These are phyloP conservation scores for Drosophila heteroneura DNA, from an alignment of 2,888 invertebrate species.

Conservation along the genomic window DNA sequence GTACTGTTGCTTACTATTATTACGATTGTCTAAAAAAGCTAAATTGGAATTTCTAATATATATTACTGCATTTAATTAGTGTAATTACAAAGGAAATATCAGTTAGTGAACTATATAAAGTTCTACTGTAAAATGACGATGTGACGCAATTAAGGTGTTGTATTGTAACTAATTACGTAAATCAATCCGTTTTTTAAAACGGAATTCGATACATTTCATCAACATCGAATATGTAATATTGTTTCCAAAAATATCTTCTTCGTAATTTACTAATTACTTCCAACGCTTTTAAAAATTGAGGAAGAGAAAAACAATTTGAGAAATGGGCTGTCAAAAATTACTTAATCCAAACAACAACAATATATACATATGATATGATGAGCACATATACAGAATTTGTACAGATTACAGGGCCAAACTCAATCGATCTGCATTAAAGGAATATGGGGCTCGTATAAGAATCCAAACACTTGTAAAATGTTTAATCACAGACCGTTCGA, in stretches of 20 bases:
- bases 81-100: neutral
- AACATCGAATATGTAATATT: neutral
- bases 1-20: neutral
- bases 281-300: neutral
- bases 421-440: neutral
- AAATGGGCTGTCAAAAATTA: neutral
- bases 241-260: neutral
- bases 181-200: neutral
- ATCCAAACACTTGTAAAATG: neutral
- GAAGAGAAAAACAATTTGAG: neutral
- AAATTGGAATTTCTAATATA: neutral
- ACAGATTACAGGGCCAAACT: neutral
- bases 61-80: neutral
- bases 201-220: neutral
- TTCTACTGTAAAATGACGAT: neutral
- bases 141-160: neutral
- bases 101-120: constrained; percentile 1
- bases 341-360: neutral
- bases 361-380: neutral
- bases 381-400: neutral
- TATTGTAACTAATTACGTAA: neutral
- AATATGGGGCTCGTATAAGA: neutral
- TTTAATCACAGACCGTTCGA: neutral
- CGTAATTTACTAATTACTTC: neutral
- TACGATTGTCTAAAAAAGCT: neutral